These are phyloP conservation scores for Xestia ashworthii DNA, from an alignment of 2,888 invertebrate genomes.

Conservation along the genomic window DNA sequence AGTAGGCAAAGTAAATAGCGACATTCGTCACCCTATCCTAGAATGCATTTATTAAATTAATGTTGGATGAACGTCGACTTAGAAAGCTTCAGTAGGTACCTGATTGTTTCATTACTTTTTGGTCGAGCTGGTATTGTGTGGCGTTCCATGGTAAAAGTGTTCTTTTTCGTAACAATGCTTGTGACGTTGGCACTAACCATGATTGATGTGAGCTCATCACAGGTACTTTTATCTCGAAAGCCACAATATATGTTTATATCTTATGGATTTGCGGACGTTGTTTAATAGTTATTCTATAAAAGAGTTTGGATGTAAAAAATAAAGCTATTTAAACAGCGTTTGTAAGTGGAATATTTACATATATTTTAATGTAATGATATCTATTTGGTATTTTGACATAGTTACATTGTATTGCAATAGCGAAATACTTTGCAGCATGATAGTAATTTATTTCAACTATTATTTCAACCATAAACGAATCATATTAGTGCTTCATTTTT, in stretches of 20 bases:
- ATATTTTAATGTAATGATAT: conserved; percentile 58
- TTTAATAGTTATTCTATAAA: conserved; percentile 24
- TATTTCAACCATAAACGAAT: conserved; percentile 56
- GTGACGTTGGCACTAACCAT: conserved; percentile 66
- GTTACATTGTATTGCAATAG: conserved; percentile 61
- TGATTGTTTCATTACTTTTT: conserved; percentile 80
- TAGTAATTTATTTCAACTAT: conserved; percentile 46
- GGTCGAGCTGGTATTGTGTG: conserved; percentile 56
- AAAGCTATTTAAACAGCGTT: conserved; percentile 39
- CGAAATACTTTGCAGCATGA: conserved; percentile 68
- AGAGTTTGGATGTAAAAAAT: neutral
- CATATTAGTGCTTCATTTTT: neutral
- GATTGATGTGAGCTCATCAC: conserved; percentile 64
- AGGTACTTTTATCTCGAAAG: conserved; percentile 68
- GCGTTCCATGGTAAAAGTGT: conserved; percentile 69
- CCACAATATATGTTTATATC: conserved; percentile 59
- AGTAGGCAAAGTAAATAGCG: conserved; percentile 50
- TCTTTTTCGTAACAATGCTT: conserved; percentile 65
- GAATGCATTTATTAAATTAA: conserved; percentile 67
- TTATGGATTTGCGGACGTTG: conserved; percentile 44
- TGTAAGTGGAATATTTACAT: conserved; percentile 48
- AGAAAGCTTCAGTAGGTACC: conserved; percentile 80
- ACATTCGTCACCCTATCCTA: conserved; percentile 62
- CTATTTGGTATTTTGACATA: conserved; percentile 66
- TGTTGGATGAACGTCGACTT: conserved; percentile 53